These are phyloP conservation scores for Zelleria hepariella DNA, from an alignment of 2,888 invertebrate genomes.

Conservation along the genomic window DNA sequence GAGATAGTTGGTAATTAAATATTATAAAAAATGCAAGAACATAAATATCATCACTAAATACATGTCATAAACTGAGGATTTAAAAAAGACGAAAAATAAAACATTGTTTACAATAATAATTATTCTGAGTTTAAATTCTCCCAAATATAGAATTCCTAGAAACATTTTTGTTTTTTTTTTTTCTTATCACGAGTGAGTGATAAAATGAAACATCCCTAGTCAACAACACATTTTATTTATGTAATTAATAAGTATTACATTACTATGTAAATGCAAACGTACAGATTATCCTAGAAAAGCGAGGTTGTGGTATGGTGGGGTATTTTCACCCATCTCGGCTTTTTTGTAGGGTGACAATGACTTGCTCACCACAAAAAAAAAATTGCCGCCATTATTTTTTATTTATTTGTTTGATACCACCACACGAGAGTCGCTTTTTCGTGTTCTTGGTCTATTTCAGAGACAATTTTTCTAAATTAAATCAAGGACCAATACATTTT, in stretches of 20 bases:
- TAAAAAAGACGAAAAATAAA: background rate
- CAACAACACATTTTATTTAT: conserved; percentile 4
- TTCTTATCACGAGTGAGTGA: no score
- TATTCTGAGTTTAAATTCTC: no score
- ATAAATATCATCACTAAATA: background rate
- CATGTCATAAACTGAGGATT: background rate
- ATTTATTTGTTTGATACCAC: background rate
- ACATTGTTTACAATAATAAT: background rate
- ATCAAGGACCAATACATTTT: background rate
- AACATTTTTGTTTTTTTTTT: no score
- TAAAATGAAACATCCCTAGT: conserved; percentile 2
- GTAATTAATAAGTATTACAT: background rate
- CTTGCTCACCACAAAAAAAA: no score
- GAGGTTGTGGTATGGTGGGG: background rate
- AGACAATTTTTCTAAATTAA: no score
- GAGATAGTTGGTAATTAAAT: no score
- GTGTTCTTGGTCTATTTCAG: no score
- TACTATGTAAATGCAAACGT: background rate
- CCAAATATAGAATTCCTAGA: no score
- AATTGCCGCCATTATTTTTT: no score
- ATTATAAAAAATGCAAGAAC: background rate
- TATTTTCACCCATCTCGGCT: no score
- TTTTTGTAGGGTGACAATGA: no score
- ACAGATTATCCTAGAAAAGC: background rate
- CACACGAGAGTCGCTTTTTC: no score